A percentile compares a stretch with the other conserved stretches of the same genome.
These are phyloP conservation scores for Leptinotarsa juncta DNA, from an alignment of 2,888 invertebrate genomes.

Conservation along the genomic window DNA sequence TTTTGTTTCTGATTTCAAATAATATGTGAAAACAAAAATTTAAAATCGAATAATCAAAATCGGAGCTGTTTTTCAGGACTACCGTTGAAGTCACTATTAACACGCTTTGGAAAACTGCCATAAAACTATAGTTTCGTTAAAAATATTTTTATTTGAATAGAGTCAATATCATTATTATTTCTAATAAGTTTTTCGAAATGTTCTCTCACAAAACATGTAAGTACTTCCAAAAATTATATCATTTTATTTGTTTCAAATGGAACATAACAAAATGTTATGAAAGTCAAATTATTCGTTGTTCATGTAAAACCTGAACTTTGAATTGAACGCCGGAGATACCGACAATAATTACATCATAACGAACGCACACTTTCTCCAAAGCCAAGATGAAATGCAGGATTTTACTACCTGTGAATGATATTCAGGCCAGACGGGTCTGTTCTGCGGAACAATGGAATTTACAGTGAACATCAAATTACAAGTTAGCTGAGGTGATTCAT, in stretches of 20 bases:
- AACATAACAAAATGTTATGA: background rate
- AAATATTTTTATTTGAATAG: too few species aligned
- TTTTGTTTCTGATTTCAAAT: too few species aligned
- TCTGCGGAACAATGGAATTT: background rate
- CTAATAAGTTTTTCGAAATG: too few species aligned
- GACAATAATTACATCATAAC: slow-evolving; percentile 20
- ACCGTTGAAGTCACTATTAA: too few species aligned
- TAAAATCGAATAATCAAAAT: too few species aligned
- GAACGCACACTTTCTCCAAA: slow-evolving; percentile 20
- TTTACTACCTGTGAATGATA: slow-evolving; percentile 17
- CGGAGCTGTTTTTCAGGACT: too few species aligned
- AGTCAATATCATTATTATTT: too few species aligned
- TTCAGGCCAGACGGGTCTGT: slow-evolving; percentile 16
- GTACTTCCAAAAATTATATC: background rate
- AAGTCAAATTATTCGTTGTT: background rate
- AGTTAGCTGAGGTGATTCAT: background rate
- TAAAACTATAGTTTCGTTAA: too few species aligned
- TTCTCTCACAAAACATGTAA: background rate
- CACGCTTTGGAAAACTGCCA: too few species aligned
- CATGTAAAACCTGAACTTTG: slow-evolving; percentile 13
- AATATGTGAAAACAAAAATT: too few species aligned
- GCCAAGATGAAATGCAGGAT: slow-evolving; percentile 25
- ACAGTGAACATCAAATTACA: background rate
- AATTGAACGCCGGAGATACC: background rate
- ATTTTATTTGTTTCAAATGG: background rate